Evolutionary conservation across 2,888 invertebrate species (phyloP).

Genomic region (Drosophila recens): DNA sequence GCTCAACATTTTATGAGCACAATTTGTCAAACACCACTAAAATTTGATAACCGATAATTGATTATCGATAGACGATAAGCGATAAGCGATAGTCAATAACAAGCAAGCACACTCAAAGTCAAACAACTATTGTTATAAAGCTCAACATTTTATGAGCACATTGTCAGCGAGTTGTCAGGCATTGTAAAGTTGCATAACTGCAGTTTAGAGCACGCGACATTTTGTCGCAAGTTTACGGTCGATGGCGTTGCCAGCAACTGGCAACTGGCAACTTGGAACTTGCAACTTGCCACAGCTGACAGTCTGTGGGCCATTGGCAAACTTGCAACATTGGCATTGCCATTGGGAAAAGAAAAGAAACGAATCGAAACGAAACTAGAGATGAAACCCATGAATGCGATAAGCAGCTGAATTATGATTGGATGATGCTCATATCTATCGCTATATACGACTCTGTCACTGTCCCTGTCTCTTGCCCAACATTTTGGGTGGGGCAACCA

Average conservation of each 20-base stretch:
- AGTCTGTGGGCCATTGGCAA: constrained; percentile 17
- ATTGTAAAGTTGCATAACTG: constrained; percentile 80
- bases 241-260: constrained; percentile 38
- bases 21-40: constrained; percentile 23
- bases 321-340: constrained; percentile 3
- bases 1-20: not conserved
- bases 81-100: constrained; percentile 15
- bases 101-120: not conserved
- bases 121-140: constrained; percentile 60
- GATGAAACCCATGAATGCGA: constrained; percentile 67
- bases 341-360: constrained; percentile 50
- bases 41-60: constrained; percentile 4
- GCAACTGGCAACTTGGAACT: constrained; percentile 1
- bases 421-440: constrained; percentile 67
- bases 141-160: constrained; percentile 61
- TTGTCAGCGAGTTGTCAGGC: constrained; percentile 73
- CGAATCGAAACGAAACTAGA: constrained; percentile 56
- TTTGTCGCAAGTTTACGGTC: constrained; percentile 79
- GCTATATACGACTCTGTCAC: constrained; percentile 25
- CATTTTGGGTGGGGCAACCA: constrained; percentile 7
- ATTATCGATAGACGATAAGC: not conserved
- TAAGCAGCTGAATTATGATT: constrained; percentile 76
- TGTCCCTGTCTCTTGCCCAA: constrained; percentile 6
- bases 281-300: constrained; percentile 21
- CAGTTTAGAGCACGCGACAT: constrained; percentile 80